Base-by-base conservation (phyloP, 2,113 vertebrate genomes). In the Pitta sordida region DNA sequence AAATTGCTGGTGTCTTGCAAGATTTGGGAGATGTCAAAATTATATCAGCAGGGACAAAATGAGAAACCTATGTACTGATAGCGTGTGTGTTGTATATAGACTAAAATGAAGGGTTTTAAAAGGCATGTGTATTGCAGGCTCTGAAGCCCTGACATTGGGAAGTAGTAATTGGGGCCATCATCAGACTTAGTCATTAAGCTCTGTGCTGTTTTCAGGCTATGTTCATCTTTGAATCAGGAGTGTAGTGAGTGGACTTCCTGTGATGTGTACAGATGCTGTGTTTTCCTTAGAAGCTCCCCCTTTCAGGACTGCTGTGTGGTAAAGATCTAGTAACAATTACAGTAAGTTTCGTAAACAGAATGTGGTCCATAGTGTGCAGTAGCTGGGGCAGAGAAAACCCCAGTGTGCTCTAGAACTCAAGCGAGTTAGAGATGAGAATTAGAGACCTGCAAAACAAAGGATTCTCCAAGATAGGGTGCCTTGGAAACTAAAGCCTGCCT, bases 161-260 rank as follows among this genome's bases (percentile, higher is more conserved):
- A 65, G 85, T 52, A 53, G 68, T 90, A 93, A 94, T 88, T 94
- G 67, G 64, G 71, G 55, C 79, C 30, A 7, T 93, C 9, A 1
- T 69, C 82, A 76, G 75, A 95, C 75, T 75, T 74, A 94, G 90
- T 96, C 51, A 94, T 95, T 94, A 90, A 44, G 26, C 75, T 83
- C 58, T 79, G 46, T 0, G 14, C 59, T 86, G 74, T 87, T 86
- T 59, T 76, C 49, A 29, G 84, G 70, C 62, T 68, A 3, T 19
- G 79, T 53, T 88, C 82, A 51, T 91, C 82, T 83, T 67, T 2
- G 1, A 70, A 62, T 95, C 88, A 80, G 51, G 43, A 43, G 73
- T 44, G 59, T 26, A 53, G 63, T 93, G 91, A 88, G 55, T 93
- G 79, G 71, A 91, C 90, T 95, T 95, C 93, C 93, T 94, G 92